Conservation (phyloP, 2,797 vertebrate genomes). For the Sebastes minor region DNA sequence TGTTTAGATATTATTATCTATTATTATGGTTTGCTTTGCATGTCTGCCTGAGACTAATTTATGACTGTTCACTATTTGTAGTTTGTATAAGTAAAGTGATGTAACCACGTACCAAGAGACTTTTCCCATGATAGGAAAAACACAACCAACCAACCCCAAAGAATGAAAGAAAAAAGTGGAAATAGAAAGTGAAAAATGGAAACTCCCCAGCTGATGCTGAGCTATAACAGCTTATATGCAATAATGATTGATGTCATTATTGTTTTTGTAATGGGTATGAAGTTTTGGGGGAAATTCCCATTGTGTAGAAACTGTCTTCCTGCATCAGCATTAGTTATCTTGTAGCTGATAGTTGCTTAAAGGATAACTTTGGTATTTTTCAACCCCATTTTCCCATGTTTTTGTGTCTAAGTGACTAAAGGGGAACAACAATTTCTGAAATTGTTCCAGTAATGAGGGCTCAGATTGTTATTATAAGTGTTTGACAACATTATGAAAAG, state of each 20-base stretch:
- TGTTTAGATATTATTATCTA: not conserved
- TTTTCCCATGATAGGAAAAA: not conserved
- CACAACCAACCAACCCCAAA: not conserved
- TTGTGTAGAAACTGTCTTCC: not conserved
- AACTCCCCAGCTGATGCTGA: not conserved
- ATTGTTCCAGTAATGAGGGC: not conserved
- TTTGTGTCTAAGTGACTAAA: not conserved
- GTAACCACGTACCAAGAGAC: not conserved
- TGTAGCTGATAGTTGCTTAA: not conserved
- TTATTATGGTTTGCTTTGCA: not conserved
- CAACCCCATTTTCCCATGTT: not conserved
- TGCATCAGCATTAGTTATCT: not conserved
- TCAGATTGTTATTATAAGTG: not conserved
- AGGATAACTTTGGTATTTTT: not conserved
- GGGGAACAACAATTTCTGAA: not conserved
- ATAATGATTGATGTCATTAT: not conserved
- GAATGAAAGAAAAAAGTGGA: not conserved
- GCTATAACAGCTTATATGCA: not conserved
- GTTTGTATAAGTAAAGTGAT: constrained; percentile 1
- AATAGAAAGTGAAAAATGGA: not conserved
- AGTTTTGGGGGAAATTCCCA: not conserved
- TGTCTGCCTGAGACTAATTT: not conserved
- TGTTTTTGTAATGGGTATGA: not conserved
- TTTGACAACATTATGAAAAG: not conserved
- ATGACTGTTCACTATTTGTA: not conserved